Base-by-base conservation (phyloP, 2,113 vertebrate species). In the Sphaerodactylus townsendi region DNA sequence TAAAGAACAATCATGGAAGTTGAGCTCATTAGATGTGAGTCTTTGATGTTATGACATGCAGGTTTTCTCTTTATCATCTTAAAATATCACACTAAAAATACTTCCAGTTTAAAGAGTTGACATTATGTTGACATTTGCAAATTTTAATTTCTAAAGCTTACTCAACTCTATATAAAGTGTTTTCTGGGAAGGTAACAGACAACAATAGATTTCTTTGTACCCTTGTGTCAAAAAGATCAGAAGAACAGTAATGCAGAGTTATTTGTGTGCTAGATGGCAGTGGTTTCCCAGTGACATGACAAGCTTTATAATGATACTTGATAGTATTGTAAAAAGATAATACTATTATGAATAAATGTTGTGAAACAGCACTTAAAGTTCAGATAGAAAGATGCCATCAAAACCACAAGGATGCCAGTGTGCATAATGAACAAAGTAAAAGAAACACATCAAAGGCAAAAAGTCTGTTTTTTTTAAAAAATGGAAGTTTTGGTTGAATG, bases 161-260 rank as follows among this genome's bases (percentile, higher is more conserved):
- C 92, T 90, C 90, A 94, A 93, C 90, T 71, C 44, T 84, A 41
- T 77, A 93, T 89, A 91, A 92, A 93, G 85, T 90, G 90, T 94
- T 94, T 90, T 95, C 94, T 95, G 94, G 89, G 88, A 92, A 90
- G 88, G 96, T 96, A 96, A 96, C 92, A 91, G 94, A 72, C 87
- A 92, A 96, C 96, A 97, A 96, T 96, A 94, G 91, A 92, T 87
- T 84, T 87, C 88, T 96, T 96, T 97, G 97, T 98, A 91, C 90
- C 85, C 82, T 93, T 37, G 93, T 95, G 91, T 96, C 92, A 93
- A 89, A 93, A 93, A 87, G 90, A 92, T 94, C 94, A 94, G 39
- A 93, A 87, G 39, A 93, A 87, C 88, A 90, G 87, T 91, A 87
- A 90, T 90, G 87, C 82, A 94, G 85, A 91, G 95, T 94, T 88